These are phyloP conservation scores for Phrynocephalus versicolor DNA, from an alignment of 2,113 vertebrate genomes.

Conservation along the genomic window DNA sequence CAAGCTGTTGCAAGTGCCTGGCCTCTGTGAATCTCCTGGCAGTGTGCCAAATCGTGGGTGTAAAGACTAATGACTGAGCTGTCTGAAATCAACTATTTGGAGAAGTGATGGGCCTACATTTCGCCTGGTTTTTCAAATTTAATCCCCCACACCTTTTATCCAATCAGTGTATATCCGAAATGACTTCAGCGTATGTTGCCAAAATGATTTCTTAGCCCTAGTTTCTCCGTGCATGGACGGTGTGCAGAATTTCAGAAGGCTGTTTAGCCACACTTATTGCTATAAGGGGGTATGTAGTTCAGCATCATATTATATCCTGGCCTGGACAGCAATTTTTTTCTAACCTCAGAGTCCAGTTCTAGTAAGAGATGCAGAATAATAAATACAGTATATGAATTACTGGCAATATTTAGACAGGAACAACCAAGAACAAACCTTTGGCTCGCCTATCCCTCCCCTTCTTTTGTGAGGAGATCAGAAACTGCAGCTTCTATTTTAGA, in stretches of 20 bases:
- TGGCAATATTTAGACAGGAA: neutral
- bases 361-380: too few species aligned
- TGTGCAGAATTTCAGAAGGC: too few species aligned
- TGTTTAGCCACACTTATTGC: too few species aligned
- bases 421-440: neutral
- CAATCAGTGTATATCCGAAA: neutral
- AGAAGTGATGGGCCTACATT: neutral
- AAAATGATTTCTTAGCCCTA: neutral
- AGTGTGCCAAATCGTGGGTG: neutral
- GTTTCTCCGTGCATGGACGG: too few species aligned
- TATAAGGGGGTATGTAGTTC: too few species aligned
- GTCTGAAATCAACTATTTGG: neutral
- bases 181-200: neutral
- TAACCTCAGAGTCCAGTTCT: too few species aligned
- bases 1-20: neutral
- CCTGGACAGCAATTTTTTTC: too few species aligned
- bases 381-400: neutral
- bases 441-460: neutral
- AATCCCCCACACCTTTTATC: too few species aligned
- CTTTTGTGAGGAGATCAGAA: neutral
- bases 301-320: too few species aligned
- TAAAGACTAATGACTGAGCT: neutral
- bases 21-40: neutral
- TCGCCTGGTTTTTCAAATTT: too few species aligned
- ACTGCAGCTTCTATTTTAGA: neutral